Base-by-base conservation (phyloP, 2,797 vertebrate species). In the Macropodus opercularis region DNA sequence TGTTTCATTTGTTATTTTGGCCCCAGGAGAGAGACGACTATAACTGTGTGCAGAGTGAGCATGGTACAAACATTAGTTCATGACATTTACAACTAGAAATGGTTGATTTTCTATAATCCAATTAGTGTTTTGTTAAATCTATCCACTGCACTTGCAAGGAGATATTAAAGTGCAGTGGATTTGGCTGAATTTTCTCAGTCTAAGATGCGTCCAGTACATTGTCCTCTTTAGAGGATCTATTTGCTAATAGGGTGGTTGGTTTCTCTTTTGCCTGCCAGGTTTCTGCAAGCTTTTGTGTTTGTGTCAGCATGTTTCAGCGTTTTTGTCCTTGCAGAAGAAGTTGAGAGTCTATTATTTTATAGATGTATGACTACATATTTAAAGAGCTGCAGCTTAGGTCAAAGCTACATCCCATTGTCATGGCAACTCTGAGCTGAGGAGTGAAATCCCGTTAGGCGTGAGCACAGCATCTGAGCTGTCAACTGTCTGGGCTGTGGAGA, bases 161-260 rank as follows among this genome's bases (percentile, higher is more conserved):
- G 6, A 1, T 15, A 17, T 57, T 23, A 35, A 26, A 11, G 5
- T 24, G 8, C 21, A 48, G 52, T 26, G n/a, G 42, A 10, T 40
- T 21, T 18, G n/a, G 29, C 29, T 56, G 22, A 27, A 48, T 49
- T 12, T 15, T 27, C 17, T 22, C 18, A 19, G 1, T n/a, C n/a
- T n/a, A n/a, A n/a, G 12, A 15, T 24, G 23, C 48, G 26, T 19
- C 1, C 0, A 31, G 3, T 10, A 4, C 1, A 15, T 24, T 63
- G 24, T 41, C 41, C 19, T 44, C 1, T 29, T 38, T 55, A 49
- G 29, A n/a, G 56, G 35, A 59, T 42, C 62, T 21, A 0, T 1
- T 51, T 51, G 39, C 29, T 14, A 52, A 69, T 27, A 55, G 78
- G 82, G 84, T 79, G 82, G 42, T 80, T 84, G 75, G 79, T 80